A percentile compares a stretch with the other conserved stretches of the same genome.
These are phyloP conservation scores for Drosophila oshimai DNA, from an alignment of 1,140 invertebrate species.

Conservation along the genomic window DNA sequence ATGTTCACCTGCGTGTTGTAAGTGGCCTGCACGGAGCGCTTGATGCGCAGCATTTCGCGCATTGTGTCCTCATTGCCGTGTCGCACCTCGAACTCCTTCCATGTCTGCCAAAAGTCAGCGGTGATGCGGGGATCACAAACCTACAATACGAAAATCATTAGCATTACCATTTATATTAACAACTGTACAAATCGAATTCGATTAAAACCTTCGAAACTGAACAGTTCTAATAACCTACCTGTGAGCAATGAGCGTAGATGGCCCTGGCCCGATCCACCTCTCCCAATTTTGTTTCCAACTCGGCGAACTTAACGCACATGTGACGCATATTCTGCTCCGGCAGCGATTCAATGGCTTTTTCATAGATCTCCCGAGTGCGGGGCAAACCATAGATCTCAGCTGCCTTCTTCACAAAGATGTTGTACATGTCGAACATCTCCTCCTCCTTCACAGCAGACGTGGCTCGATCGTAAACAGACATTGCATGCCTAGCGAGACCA, in stretches of 20 bases:
- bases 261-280: constrained; percentile 98
- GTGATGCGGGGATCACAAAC: constrained; percentile 99
- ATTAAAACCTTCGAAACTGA: too few species aligned
- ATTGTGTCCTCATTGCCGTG: constrained; percentile 99
- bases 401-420: constrained; percentile 99
- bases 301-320: constrained; percentile 98
- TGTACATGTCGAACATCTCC: constrained; percentile 99
- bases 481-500: constrained; percentile 97
- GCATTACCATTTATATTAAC: not conserved
- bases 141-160: constrained; percentile 2
- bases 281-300: constrained; percentile 98
- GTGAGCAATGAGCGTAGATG: constrained; percentile 98
- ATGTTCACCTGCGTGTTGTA: constrained; percentile 98
- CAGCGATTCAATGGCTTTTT: constrained; percentile 98
- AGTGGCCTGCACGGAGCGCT: constrained; percentile 97
- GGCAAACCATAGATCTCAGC: constrained; percentile 98
- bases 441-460: constrained; percentile 94
- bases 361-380: constrained; percentile 98
- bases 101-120: constrained; percentile 97
- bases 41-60: constrained; percentile 99
- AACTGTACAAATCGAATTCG: too few species aligned
- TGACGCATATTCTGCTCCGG: constrained; percentile 95
- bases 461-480: constrained; percentile 98
- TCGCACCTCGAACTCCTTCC: constrained; percentile 99
- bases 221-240: constrained; percentile 83